Conservation (phyloP, 2,113 vertebrate genomes). For the Oxyruncus cristatus region DNA sequence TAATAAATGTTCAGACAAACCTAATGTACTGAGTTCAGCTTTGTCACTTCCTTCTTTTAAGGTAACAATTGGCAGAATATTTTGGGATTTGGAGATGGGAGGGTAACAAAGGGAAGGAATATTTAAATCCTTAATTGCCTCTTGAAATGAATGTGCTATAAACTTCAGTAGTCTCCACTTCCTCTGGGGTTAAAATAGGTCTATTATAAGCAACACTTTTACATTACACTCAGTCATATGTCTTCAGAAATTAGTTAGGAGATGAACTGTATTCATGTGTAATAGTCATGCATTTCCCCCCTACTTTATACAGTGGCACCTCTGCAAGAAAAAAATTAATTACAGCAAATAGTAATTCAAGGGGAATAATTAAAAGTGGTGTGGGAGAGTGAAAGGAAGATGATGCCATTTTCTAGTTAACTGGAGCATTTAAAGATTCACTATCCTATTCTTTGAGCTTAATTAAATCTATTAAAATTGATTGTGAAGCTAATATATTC, state of each 20-base stretch:
- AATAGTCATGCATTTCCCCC: slow-evolving; percentile 49
- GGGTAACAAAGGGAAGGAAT: background rate
- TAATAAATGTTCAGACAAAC: background rate
- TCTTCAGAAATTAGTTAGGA: slow-evolving; percentile 70
- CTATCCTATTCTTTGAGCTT: slow-evolving; percentile 34
- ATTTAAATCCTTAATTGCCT: background rate
- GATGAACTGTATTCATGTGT: slow-evolving; percentile 43
- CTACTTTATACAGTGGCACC: slow-evolving; percentile 22
- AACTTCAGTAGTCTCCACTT: background rate
- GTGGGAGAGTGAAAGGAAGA: slow-evolving; percentile 45
- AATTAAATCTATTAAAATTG: slow-evolving; percentile 52
- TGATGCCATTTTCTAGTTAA: slow-evolving; percentile 71
- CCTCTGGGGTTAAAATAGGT: slow-evolving; percentile 42
- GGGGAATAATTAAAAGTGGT: slow-evolving; percentile 66
- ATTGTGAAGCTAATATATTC: slow-evolving; percentile 32
- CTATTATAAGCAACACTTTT: slow-evolving; percentile 53
- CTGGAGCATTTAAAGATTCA: slow-evolving; percentile 70
- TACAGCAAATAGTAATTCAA: slow-evolving; percentile 65
- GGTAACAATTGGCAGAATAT: background rate
- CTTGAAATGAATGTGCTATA: background rate
- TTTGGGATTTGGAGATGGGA: background rate
- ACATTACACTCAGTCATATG: slow-evolving; percentile 52
- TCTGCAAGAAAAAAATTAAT: slow-evolving; percentile 55
- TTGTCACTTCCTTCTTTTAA: background rate
- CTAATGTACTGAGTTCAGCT: background rate